Evolutionary conservation across 2,888 invertebrate genomes (phyloP).

Genomic region (Drosophila cognata): DNA sequence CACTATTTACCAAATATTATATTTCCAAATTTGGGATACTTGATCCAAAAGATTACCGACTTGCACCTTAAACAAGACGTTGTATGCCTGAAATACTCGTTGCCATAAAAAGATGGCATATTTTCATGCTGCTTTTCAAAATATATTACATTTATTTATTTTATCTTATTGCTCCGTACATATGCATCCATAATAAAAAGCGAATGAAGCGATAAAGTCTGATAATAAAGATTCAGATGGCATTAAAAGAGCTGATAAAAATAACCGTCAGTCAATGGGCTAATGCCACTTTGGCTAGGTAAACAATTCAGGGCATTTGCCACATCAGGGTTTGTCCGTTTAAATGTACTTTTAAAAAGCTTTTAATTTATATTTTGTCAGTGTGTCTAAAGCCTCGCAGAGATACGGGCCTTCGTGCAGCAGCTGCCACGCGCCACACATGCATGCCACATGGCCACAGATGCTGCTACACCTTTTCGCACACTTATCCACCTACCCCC

Average conservation of each 20-base stretch:
- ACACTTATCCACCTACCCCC: neutral
- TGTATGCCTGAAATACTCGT: neutral
- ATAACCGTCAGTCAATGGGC: conserved; percentile 17
- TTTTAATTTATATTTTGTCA: conserved; percentile 63
- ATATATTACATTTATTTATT: neutral
- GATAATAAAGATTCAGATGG: neutral
- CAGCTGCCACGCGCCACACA: conserved; percentile 40
- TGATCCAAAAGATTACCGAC: neutral
- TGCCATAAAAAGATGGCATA: neutral
- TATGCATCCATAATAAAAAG: neutral
- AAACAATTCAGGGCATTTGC: conserved; percentile 17
- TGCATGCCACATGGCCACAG: conserved; percentile 33
- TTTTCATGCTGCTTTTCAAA: neutral
- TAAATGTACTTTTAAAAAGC: conserved; percentile 52
- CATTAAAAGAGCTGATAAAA: neutral
- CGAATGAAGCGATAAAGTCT: neutral
- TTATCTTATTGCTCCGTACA: neutral
- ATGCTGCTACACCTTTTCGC: conserved; percentile 19
- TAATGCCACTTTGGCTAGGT: conserved; percentile 39
- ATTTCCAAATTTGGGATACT: neutral
- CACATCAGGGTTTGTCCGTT: conserved; percentile 9
- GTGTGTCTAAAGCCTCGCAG: conserved; percentile 21
- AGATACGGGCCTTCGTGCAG: conserved; percentile 23
- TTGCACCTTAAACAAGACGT: neutral
- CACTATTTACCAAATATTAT: neutral